Conservation (phyloP, 2,797 vertebrate species). For the Coreius guichenoti region DNA sequence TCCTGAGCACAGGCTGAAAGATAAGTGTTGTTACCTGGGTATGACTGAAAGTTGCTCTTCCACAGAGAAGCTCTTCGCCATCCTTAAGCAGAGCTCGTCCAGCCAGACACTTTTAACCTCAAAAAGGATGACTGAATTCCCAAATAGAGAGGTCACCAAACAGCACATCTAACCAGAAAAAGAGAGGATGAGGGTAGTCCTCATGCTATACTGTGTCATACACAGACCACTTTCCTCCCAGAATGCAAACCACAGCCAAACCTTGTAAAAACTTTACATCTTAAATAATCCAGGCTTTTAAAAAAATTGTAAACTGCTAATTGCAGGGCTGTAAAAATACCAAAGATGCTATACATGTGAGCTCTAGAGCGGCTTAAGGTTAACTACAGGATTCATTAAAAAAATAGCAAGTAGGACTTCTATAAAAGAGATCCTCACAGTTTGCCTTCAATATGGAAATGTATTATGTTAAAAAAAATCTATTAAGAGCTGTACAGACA, state of each 20-base stretch:
- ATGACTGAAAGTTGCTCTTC: slow-evolving; percentile 74
- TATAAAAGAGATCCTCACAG: background rate
- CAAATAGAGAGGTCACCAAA: slow-evolving; percentile 83
- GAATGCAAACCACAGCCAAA: slow-evolving; percentile 56
- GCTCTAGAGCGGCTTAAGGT: slow-evolving; percentile 33
- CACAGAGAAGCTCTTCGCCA: slow-evolving; percentile 13
- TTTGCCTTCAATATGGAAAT: too few species aligned
- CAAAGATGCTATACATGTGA: slow-evolving; percentile 43
- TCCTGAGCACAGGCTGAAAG: background rate
- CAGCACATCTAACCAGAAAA: slow-evolving; percentile 77
- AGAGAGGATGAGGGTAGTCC: slow-evolving; percentile 13
- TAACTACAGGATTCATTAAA: slow-evolving; percentile 24
- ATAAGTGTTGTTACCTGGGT: slow-evolving; percentile 79
- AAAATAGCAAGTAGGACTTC: background rate
- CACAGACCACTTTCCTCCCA: slow-evolving; percentile 54
- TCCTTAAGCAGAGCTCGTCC: slow-evolving; percentile 57
- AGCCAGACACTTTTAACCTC: slow-evolving; percentile 70
- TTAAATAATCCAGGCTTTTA: slow-evolving; percentile 57
- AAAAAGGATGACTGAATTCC: slow-evolving; percentile 74
- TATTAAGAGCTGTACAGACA: background rate
- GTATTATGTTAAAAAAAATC: background rate
- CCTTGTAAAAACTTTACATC: slow-evolving; percentile 60
- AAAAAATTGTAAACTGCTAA: slow-evolving; percentile 64
- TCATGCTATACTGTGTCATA: slow-evolving; percentile 50
- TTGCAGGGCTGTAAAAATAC: slow-evolving; percentile 54